Evolutionary conservation across 2,888 invertebrate species (phyloP).

Genomic region (Limenitis camilla): DNA sequence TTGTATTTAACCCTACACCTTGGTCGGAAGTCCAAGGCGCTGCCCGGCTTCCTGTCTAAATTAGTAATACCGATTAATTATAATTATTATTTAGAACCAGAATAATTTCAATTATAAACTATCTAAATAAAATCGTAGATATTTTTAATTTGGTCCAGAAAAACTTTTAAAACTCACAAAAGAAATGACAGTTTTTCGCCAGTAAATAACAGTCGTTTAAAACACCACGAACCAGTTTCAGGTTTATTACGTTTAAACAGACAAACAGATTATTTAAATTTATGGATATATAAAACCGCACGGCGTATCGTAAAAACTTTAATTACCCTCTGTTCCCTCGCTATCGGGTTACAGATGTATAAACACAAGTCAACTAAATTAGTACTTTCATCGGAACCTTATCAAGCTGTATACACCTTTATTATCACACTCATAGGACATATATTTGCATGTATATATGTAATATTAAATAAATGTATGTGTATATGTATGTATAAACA

Average conservation of each 20-base stretch:
- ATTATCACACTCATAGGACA: too few species aligned
- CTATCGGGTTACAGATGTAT: slow-evolving; percentile 35
- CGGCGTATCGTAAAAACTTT: slow-evolving; percentile 37
- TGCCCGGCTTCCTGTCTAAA: too few species aligned
- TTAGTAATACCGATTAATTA: too few species aligned
- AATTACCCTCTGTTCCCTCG: slow-evolving; percentile 35
- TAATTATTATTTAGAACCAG: too few species aligned
- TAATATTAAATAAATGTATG: background rate
- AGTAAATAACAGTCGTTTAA: background rate
- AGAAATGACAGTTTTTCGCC: background rate
- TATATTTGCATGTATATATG: background rate
- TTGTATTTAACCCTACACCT: too few species aligned
- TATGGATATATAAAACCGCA: slow-evolving; percentile 35
- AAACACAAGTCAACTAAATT: slow-evolving; percentile 12
- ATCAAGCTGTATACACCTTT: background rate
- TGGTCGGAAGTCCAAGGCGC: too few species aligned
- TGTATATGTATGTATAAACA: slow-evolving; percentile 28
- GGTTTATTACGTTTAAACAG: slow-evolving; percentile 28
- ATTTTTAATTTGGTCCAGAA: too few species aligned
- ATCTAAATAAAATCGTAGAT: background rate
- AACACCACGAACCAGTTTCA: slow-evolving; percentile 20
- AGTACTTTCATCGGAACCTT: background rate
- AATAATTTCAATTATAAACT: too few species aligned
- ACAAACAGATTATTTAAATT: slow-evolving; percentile 32
- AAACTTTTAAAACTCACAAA: background rate